Base-by-base conservation (phyloP, 92 coral and sea anemone genomes). In the Metridium senile region DNA sequence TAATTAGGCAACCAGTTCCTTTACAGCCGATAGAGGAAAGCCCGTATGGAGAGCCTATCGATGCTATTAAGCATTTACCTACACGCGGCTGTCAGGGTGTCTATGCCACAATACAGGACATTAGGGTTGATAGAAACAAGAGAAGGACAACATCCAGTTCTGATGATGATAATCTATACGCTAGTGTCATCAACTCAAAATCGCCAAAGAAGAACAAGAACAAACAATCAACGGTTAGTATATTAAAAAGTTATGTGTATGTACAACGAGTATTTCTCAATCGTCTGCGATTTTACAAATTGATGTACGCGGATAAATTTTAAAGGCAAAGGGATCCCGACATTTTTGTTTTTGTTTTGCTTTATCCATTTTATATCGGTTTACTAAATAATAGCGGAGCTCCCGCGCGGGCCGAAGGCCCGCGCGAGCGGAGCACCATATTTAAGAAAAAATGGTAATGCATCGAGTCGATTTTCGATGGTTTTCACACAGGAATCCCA, bases 41-140 rank as follows among this genome's bases (percentile, higher is more conserved):
- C 59, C 59, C 59, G 17, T 54, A 54, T 21, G 59, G 59, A 3
- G 59, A 54, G 25, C 59, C 59, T 2, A 54, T 54, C 59, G 59
- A 54, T 54, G 59, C 59, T 2, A 54, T 54, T 9, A 16, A 4
- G 3, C 25, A 10, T 20, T 21, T 7, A 45, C 7, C 16, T 7
- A 45, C 7, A 16, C 51, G 9, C 7, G 16, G 16, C 7, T 7
- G 16, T 45, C 51, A 45, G 16, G 9, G 16, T 45, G 16, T 7
- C 51, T 7, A 16, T 16, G 7, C 51, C 16, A 16, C n/a, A n/a
- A n/a, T n/a, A n/a, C n/a, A 45, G n/a, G 59, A 54, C 3, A 19
- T 21, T 20, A 2, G 25, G 3, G 3, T 54, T 3, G 17, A 13
- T 2, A 9, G 23, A 54, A 54, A 54, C 59, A 21, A 54, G 25